phyloP scores from a whole-genome alignment of 2,113 vertebrate species.

The Ictalurus furcatus region DNA sequence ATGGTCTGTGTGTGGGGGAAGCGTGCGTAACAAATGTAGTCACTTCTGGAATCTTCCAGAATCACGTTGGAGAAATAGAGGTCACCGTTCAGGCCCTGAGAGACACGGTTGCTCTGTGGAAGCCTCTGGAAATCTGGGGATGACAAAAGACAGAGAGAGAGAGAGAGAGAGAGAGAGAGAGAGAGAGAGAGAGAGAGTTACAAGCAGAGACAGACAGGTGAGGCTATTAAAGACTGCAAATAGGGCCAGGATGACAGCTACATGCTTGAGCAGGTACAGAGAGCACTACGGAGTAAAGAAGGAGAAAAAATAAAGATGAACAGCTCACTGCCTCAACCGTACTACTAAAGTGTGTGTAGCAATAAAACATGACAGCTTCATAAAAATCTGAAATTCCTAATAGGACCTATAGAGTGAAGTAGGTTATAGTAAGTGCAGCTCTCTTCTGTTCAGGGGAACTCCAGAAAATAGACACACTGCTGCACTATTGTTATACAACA shows the following conservation, averaged over 20 bases:
- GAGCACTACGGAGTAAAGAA: background rate
- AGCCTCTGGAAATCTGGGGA: slow-evolving; percentile 89
- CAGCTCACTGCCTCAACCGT: background rate
- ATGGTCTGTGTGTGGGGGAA: slow-evolving; percentile 98
- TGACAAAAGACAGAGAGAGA: background rate
- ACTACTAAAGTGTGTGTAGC: background rate
- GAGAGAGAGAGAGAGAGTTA: background rate
- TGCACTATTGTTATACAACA: background rate
- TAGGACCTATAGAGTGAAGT: background rate
- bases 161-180: slow-evolving; percentile 1
- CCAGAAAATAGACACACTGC: background rate
- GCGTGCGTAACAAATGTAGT: slow-evolving; percentile 98
- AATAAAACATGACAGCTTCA: background rate
- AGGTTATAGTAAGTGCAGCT: background rate
- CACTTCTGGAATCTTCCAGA: slow-evolving; percentile 85
- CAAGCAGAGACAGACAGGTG: background rate
- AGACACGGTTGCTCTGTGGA: slow-evolving; percentile 88
- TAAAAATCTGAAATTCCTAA: slow-evolving; percentile 1
- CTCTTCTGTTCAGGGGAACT: background rate
- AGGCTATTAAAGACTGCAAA: slow-evolving; percentile 19
- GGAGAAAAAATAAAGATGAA: background rate
- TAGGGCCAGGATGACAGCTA: slow-evolving; percentile 9
- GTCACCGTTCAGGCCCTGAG: slow-evolving; percentile 94
- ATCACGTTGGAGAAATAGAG: slow-evolving; percentile 96
- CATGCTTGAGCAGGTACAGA: slow-evolving; percentile 5